phyloP scores from a whole-genome alignment of 2,797 vertebrate genomes.

The Austrolebias charrua region DNA sequence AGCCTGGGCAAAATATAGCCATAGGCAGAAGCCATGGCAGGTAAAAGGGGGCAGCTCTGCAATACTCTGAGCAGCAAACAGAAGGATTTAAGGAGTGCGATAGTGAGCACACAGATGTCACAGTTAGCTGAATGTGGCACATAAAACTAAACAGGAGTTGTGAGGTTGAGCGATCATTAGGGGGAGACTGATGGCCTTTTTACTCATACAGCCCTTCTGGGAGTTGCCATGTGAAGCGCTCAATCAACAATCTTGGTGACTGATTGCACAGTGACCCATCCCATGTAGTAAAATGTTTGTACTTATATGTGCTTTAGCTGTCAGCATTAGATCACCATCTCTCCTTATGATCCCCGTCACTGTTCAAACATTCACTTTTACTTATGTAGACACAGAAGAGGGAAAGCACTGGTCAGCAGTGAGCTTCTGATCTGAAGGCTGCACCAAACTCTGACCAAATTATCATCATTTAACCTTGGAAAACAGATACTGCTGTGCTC shows the following conservation, averaged over 20 bases:
- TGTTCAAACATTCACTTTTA: slow-evolving; percentile 7
- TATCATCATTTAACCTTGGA: no score
- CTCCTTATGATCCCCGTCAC: background rate
- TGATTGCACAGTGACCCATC: slow-evolving; percentile 25
- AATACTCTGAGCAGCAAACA: slow-evolving; percentile 36
- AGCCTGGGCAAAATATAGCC: slow-evolving; percentile 67
- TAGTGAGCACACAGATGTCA: slow-evolving; percentile 68
- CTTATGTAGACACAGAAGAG: slow-evolving; percentile 4
- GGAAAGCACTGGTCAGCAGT: background rate
- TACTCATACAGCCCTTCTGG: slow-evolving; percentile 49
- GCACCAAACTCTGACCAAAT: no score
- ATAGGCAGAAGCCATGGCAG: slow-evolving; percentile 56
- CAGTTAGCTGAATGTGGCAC: slow-evolving; percentile 70
- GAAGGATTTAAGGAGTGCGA: slow-evolving; percentile 76
- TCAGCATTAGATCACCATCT: slow-evolving; percentile 19
- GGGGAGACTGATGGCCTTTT: slow-evolving; percentile 70
- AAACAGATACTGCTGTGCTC: no score
- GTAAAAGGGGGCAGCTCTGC: slow-evolving; percentile 48
- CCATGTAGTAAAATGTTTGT: slow-evolving; percentile 14
- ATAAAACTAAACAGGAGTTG: slow-evolving; percentile 63
- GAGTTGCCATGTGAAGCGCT: slow-evolving; percentile 55
- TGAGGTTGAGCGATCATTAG: slow-evolving; percentile 66
- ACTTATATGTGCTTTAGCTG: slow-evolving; percentile 16
- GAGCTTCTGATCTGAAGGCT: no score
- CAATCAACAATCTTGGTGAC: slow-evolving; percentile 65